Percentiles rank a stretch among this genome's conserved stretches.
phyloP scores from a whole-genome alignment of 2,888 invertebrate genomes.

The Folsomia candida region DNA sequence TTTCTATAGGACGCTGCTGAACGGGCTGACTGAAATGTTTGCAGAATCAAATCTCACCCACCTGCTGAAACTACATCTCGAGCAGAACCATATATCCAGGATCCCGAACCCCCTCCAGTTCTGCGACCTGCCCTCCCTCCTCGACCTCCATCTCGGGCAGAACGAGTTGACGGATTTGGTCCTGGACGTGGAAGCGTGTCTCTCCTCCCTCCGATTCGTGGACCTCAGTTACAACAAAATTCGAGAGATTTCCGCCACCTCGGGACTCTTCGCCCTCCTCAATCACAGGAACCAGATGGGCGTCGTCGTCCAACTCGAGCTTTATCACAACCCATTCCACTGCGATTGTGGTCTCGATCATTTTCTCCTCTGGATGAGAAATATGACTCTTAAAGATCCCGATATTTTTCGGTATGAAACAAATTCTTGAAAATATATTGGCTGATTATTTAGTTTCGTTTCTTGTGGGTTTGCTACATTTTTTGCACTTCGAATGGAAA shows the following conservation, averaged over 20 bases:
- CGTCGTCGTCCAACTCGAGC: slow-evolving; percentile 57
- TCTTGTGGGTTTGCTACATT: too few relatives aligned
- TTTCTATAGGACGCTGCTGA: slow-evolving; percentile 40
- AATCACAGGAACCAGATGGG: slow-evolving; percentile 51
- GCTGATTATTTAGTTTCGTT: too few relatives aligned
- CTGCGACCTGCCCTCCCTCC: slow-evolving; percentile 66
- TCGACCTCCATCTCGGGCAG: slow-evolving; percentile 69
- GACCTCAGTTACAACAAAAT: slow-evolving; percentile 69
- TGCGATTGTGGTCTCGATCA: slow-evolving; percentile 62
- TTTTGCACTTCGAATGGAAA: too few relatives aligned
- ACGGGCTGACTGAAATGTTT: slow-evolving; percentile 69
- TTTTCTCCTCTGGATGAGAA: slow-evolving; percentile 65
- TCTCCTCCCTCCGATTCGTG: slow-evolving; percentile 65
- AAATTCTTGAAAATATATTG: not conserved
- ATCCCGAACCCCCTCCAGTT: slow-evolving; percentile 67
- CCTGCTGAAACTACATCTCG: slow-evolving; percentile 69
- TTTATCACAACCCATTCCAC: slow-evolving; percentile 67
- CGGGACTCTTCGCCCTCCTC: slow-evolving; percentile 38
- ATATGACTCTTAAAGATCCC: slow-evolving; percentile 22
- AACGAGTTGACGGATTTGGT: slow-evolving; percentile 56
- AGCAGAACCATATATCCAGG: slow-evolving; percentile 70
- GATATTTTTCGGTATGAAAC: slow-evolving; percentile 28
- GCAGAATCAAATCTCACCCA: slow-evolving; percentile 63
- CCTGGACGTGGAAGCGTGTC: slow-evolving; percentile 67
- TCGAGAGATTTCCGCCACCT: slow-evolving; percentile 58